Base-by-base conservation (phyloP, 2,113 vertebrate species). In the Notechis scutatus region DNA sequence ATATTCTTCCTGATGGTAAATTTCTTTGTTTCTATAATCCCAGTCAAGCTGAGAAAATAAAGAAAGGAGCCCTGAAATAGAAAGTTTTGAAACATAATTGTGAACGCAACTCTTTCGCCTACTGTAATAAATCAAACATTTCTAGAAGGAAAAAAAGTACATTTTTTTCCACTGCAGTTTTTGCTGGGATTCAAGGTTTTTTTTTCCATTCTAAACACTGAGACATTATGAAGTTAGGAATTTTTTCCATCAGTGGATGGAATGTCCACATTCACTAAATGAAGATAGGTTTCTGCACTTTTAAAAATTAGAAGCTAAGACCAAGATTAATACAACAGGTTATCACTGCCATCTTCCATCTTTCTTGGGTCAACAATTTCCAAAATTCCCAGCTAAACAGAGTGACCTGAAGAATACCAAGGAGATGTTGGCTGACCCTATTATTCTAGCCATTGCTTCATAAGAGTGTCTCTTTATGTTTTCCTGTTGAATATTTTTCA, bases 131-230 rank as follows among this genome's bases (percentile, higher is more conserved):
- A 21, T 4, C n/a, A 93, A 94, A 94, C 39, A 92, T 94, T 94
- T 88, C 93, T 93, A 47, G 86, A 92, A 94, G 86, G 90, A 95
- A 74, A 95, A 94, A 87, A 0, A 96, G 61, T 88, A 96, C 88
- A 96, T 95, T 57, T 90, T 93, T 93, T 85, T 92, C 90, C 45
- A 94, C 45, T 93, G 87, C 52, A 89, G 61, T 96, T 96, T 95
- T 90, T 42, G 89, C 18, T 64, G 94, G 92, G 88, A 89, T 93
- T 94, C 87, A 93, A 85, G 52, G 95, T 96, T 95, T 94, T 95
- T 95, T 94, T 95, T 92, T 93, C 88, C 87, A 4, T 88, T 34
- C 18, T 97, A 95, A 95, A 94, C 93, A 94, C 89, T 93, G 56
- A 94, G 93, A 96, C 88, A 92, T 55, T 64, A 92, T 52, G 93